Conservation (phyloP, 92 coral and sea anemone species). For the Phenganax stokvisi region DNA sequence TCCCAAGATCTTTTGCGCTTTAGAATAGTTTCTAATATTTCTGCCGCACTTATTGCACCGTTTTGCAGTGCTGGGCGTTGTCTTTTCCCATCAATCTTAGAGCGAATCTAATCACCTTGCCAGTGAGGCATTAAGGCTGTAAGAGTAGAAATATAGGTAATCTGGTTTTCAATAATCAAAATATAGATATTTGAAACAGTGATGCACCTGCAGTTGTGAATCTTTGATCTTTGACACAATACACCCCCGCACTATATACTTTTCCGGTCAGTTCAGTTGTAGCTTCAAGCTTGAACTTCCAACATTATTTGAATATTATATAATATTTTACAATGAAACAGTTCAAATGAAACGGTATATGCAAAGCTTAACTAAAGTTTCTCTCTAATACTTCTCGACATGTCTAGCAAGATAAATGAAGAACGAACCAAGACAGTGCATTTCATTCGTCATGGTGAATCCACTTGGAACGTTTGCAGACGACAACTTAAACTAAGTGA, state of each 20-base stretch:
- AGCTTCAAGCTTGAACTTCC: too few species aligned
- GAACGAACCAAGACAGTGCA: constrained; percentile 39
- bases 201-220: too few species aligned
- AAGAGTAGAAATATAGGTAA: too few species aligned
- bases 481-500: constrained; percentile 32
- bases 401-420: constrained; percentile 3
- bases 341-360: neutral
- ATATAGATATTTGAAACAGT: too few species aligned
- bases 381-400: neutral
- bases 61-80: too few species aligned
- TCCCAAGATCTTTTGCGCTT: too few species aligned
- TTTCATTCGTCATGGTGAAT: constrained; percentile 54
- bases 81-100: too few species aligned
- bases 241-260: constrained; percentile 13
- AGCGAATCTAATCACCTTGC: too few species aligned
- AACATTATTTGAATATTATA: constrained; percentile 17
- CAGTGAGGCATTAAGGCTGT: too few species aligned
- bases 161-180: too few species aligned
- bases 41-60: too few species aligned
- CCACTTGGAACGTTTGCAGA: constrained; percentile 48
- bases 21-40: too few species aligned
- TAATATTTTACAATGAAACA: neutral
- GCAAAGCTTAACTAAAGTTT: neutral
- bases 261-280: neutral
- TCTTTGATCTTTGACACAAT: neutral